phyloP scores from a whole-genome alignment of 1,140 invertebrate species.

The Melipona quadrifasciata region DNA sequence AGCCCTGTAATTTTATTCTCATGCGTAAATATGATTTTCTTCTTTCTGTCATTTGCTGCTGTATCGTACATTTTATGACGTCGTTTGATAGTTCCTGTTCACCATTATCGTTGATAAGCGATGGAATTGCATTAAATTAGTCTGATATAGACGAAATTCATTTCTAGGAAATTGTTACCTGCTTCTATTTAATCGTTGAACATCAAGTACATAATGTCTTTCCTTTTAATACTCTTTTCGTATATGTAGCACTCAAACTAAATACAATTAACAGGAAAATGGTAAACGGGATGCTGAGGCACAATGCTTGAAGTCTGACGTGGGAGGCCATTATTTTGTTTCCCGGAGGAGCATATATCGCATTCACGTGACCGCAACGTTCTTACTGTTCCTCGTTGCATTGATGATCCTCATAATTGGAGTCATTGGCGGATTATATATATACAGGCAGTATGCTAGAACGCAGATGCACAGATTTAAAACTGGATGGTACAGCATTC shows the following conservation, averaged over 20 bases:
- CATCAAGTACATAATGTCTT: background rate
- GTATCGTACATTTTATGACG: background rate
- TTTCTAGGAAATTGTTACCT: background rate
- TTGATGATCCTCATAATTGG: constrained; percentile 88
- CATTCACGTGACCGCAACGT: constrained; percentile 84
- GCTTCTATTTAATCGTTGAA: background rate
- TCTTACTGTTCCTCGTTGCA: constrained; percentile 88
- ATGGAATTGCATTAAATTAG: background rate
- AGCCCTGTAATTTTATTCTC: background rate
- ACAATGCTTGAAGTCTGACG: constrained; percentile 65
- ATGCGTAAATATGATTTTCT: background rate
- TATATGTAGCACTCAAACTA: background rate
- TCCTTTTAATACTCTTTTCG: background rate
- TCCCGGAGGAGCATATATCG: constrained; percentile 73
- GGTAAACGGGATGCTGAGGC: constrained; percentile 75
- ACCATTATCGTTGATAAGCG: background rate
- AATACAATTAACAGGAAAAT: constrained; percentile 66
- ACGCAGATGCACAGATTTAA: constrained; percentile 84
- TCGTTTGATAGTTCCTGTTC: background rate
- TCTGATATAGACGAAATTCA: background rate
- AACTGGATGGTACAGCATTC: constrained; percentile 87
- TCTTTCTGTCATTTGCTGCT: background rate
- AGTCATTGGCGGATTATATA: constrained; percentile 88
- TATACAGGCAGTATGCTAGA: constrained; percentile 89
- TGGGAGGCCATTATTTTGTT: constrained; percentile 70